Conservation (phyloP, 2,888 invertebrate species). For the Nemotelus nigrinus region DNA sequence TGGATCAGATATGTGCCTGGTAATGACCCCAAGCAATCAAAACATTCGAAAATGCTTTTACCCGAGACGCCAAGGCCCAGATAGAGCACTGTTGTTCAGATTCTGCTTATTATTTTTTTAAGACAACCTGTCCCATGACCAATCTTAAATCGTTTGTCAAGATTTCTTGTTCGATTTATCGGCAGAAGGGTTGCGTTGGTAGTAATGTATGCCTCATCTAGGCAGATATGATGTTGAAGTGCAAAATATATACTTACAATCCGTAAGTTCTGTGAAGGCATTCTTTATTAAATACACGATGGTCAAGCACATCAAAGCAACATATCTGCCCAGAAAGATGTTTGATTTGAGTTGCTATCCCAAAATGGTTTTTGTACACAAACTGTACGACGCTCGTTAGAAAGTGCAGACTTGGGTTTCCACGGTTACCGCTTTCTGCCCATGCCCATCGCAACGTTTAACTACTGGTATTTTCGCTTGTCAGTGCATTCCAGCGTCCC, state of each 20-base stretch:
- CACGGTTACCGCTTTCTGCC: not conserved
- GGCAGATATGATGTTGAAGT: no score
- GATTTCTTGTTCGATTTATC: not conserved
- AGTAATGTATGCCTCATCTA: no score
- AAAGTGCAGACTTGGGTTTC: not conserved
- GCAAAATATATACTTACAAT: no score
- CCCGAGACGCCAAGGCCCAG: not conserved
- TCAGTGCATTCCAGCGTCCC: conserved; percentile 23
- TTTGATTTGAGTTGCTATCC: no score
- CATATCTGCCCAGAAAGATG: no score
- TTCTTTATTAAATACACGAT: no score
- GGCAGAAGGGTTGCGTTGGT: no score
- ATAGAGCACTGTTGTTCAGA: not conserved
- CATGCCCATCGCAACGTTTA: not conserved
- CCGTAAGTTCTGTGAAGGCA: no score
- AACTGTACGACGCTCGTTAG: not conserved
- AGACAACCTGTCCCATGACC: conserved; percentile 25
- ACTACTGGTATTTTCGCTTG: conserved; percentile 29
- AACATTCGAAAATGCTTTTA: conserved; percentile 38
- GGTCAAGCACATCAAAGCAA: no score
- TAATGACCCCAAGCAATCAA: conserved; percentile 37
- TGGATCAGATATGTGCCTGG: conserved; percentile 38
- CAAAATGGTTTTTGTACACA: not conserved
- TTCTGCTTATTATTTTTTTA: conserved; percentile 14
- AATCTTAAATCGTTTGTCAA: conserved; percentile 34